Conservation (phyloP, 2,113 vertebrate species). For the Ancistrus triradiatus region DNA sequence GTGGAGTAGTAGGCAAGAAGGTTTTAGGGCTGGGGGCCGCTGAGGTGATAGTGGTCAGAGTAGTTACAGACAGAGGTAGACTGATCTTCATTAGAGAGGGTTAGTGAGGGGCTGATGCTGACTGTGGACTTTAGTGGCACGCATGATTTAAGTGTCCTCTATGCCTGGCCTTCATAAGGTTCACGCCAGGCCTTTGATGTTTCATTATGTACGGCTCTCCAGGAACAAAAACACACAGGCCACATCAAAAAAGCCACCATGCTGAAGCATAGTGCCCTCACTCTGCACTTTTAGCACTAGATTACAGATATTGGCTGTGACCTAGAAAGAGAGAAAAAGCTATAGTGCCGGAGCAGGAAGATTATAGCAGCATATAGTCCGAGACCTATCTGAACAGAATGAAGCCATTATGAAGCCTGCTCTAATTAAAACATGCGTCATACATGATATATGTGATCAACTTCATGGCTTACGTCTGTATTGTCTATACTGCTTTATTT, state of each 20-base stretch:
- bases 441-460: not conserved
- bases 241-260: constrained; percentile 49
- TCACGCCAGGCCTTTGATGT: constrained; percentile 59
- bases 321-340: constrained; percentile 29
- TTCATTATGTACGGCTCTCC: constrained; percentile 57
- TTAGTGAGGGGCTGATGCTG: constrained; percentile 37
- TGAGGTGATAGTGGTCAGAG: not conserved
- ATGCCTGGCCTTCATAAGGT: constrained; percentile 37
- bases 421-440: no score
- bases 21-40: constrained; percentile 1
- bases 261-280: constrained; percentile 26
- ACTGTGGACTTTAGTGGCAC: constrained; percentile 30
- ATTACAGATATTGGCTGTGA: constrained; percentile 32
- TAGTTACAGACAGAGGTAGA: constrained; percentile 13
- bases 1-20: constrained; percentile 9
- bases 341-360: constrained; percentile 24
- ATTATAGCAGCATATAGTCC: constrained; percentile 27
- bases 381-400: constrained; percentile 29
- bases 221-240: constrained; percentile 56
- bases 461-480: not conserved
- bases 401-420: not conserved
- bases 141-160: constrained; percentile 49
- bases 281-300: constrained; percentile 44
- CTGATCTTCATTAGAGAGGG: constrained; percentile 45
- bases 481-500: constrained; percentile 7